These are phyloP conservation scores for Xanthorhoe designata DNA, from an alignment of 2,888 invertebrate genomes.

Conservation along the genomic window DNA sequence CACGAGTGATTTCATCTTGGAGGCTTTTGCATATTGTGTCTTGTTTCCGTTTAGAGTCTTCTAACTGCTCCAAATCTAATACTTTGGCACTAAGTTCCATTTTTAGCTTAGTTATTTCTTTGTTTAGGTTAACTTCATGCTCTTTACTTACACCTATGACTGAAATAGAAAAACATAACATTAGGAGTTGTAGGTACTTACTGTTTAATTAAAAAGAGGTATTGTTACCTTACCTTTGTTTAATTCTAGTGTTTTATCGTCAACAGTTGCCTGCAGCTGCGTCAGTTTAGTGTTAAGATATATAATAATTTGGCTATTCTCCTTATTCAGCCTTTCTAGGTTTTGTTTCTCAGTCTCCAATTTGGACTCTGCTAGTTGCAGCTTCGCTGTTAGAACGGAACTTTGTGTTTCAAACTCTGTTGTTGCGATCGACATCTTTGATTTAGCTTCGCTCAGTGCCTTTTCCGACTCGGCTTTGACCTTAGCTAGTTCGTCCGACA, in stretches of 20 bases:
- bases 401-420: constrained; percentile 86
- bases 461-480: constrained; percentile 82
- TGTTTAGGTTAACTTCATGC: constrained; percentile 79
- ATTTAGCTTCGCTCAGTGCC: constrained; percentile 80
- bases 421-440: constrained; percentile 88
- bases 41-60: constrained; percentile 74
- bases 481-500: constrained; percentile 78
- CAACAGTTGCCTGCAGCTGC: constrained; percentile 79
- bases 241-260: constrained; percentile 81
- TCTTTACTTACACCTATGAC: constrained; percentile 78
- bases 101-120: constrained; percentile 82
- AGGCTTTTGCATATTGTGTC: constrained; percentile 67
- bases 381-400: constrained; percentile 81
- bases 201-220: neutral
- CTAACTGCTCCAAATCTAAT: constrained; percentile 81
- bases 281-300: constrained; percentile 78
- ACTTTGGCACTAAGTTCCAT: constrained; percentile 85
- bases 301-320: constrained; percentile 77
- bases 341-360: constrained; percentile 77
- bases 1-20: constrained; percentile 70
- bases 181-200: constrained; percentile 1
- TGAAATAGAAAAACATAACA: constrained; percentile 52
- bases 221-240: constrained; percentile 74
- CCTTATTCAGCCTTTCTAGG: constrained; percentile 76
- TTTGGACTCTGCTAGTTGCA: constrained; percentile 83